These are phyloP conservation scores for Amphiprion ocellaris DNA, from an alignment of 2,113 vertebrate species.

Conservation along the genomic window DNA sequence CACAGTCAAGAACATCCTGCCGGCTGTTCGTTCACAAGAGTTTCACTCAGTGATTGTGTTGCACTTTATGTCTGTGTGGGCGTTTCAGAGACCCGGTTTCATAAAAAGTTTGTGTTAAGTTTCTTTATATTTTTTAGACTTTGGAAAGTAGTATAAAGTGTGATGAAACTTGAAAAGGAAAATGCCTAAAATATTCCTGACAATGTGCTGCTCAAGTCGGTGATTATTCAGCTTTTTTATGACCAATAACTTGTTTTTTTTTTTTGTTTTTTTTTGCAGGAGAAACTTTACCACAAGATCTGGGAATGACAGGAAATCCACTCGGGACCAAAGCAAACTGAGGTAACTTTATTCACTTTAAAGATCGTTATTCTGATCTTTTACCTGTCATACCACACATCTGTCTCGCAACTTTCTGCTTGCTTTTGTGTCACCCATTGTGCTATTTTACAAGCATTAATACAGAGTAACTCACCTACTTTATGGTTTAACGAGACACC, in stretches of 20 bases:
- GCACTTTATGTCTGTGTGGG: neutral
- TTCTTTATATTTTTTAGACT: too few species aligned
- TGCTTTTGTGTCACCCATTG: too few species aligned
- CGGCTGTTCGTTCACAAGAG: neutral
- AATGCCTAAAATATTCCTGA: neutral
- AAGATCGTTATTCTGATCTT: too few species aligned
- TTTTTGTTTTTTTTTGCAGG: neutral
- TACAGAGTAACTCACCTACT: too few species aligned
- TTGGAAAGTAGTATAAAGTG: neutral
- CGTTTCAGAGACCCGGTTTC: neutral
- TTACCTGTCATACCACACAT: too few species aligned
- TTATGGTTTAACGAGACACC: too few species aligned
- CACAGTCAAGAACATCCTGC: conserved; percentile 7
- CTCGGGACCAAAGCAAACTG: fast-evolving
- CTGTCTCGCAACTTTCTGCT: too few species aligned
- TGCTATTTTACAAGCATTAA: too few species aligned
- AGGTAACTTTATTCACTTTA: neutral
- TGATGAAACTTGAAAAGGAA: neutral
- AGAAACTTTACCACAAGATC: neutral
- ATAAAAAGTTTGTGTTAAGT: too few species aligned
- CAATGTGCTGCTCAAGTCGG: neutral
- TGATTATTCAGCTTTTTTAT: neutral
- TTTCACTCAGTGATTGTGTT: neutral
- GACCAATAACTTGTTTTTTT: neutral
- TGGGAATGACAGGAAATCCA: neutral